A percentile compares a stretch with the other conserved stretches of the same genome.
These are phyloP conservation scores for Astyanax mexicanus DNA, from an alignment of 2,797 vertebrate genomes.

Conservation along the genomic window DNA sequence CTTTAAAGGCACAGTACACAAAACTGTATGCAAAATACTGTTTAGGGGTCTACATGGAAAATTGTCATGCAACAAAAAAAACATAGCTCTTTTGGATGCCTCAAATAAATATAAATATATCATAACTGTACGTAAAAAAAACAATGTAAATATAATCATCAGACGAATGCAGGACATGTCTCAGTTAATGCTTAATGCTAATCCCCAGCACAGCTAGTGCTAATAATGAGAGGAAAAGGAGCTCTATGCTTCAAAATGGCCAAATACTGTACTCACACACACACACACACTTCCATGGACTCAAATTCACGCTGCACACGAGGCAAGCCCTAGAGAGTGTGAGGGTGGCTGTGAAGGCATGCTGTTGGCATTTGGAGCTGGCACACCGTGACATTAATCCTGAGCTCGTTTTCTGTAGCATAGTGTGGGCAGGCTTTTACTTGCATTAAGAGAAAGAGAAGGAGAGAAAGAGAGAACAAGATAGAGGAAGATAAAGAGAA, in stretches of 20 bases:
- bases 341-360: slow-evolving; percentile 29
- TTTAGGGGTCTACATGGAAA: background rate
- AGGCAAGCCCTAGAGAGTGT: slow-evolving; percentile 61
- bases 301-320: slow-evolving; percentile 42
- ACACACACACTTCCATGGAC: slow-evolving; percentile 10
- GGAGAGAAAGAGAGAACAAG: background rate
- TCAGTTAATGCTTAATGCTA: background rate
- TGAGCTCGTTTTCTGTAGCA: slow-evolving; percentile 52
- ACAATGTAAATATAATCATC: background rate
- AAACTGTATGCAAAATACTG: no score
- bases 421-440: slow-evolving; percentile 34
- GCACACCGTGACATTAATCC: slow-evolving; percentile 60
- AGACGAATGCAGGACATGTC: background rate
- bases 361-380: slow-evolving; percentile 57
- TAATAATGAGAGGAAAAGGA: background rate
- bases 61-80: no score
- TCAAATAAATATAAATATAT: no score
- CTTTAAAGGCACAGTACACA: no score
- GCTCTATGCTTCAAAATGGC: slow-evolving; percentile 5
- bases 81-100: no score
- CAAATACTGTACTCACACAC: slow-evolving; percentile 49
- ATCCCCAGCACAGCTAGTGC: background rate
- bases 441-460: slow-evolving; percentile 26
- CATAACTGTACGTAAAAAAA: no score
- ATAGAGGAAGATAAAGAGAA: background rate